A percentile compares a stretch with the other conserved stretches of the same genome.
phyloP scores from a whole-genome alignment of 2,797 vertebrate genomes.

The Danio choprae region DNA sequence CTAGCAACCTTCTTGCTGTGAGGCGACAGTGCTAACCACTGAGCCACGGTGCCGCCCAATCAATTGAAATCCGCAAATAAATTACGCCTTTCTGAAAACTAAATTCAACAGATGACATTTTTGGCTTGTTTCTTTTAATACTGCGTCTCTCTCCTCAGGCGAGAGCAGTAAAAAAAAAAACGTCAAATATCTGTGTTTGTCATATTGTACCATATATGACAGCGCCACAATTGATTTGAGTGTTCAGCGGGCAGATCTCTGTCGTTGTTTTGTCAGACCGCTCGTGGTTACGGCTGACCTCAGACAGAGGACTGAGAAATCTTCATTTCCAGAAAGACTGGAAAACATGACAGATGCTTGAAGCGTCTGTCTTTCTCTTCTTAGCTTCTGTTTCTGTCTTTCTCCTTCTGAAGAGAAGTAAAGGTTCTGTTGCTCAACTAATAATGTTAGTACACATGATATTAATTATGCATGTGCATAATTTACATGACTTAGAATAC shows the following conservation, averaged over 20 bases:
- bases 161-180: not conserved
- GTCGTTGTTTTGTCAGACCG: conserved; percentile 23
- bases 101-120: not conserved
- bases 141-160: not conserved
- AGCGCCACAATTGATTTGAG: not conserved
- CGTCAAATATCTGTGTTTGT: not conserved
- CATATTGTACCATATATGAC: not conserved
- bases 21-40: no score
- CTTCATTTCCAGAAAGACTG: conserved; percentile 5
- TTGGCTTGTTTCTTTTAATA: not conserved
- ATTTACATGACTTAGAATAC: conserved; percentile 52
- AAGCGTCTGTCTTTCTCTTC: not conserved
- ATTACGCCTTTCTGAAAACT: not conserved
- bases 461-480: conserved; percentile 54
- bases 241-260: not conserved
- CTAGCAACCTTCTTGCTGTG: no score
- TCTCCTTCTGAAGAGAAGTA: not conserved
- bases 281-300: not conserved
- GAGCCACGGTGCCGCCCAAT: not conserved
- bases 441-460: conserved; percentile 16
- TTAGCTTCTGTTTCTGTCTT: conserved; percentile 14
- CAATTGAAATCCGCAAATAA: not conserved
- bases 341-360: conserved; percentile 12
- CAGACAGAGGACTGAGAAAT: not conserved
- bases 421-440: conserved; percentile 1